Percentiles rank a stretch among this genome's conserved stretches.
Evolutionary conservation across 2,113 vertebrate genomes (phyloP).

Genomic region (Mugil cephalus): DNA sequence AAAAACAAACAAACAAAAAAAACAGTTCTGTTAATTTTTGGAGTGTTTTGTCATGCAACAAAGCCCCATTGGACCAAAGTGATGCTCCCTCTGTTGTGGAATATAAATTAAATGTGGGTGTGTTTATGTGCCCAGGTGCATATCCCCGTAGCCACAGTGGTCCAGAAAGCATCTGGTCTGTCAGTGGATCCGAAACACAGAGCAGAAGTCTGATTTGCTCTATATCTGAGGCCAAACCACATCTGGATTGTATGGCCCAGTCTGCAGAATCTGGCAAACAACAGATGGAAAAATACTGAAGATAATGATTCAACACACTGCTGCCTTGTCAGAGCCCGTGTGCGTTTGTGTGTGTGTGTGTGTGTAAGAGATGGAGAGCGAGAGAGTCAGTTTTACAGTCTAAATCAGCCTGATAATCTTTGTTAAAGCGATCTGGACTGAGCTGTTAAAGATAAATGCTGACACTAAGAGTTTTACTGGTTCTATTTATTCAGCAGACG

Average conservation of each 20-base stretch:
- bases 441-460: constrained; percentile 33
- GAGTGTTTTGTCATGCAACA: not conserved
- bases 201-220: constrained; percentile 55
- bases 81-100: not conserved
- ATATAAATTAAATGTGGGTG: not conserved
- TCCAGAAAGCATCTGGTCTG: constrained; percentile 21
- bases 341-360: not conserved
- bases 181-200: constrained; percentile 24
- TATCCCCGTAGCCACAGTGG: constrained; percentile 1
- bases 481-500: constrained; percentile 5
- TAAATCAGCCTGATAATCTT: constrained; percentile 32
- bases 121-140: constrained; percentile 13
- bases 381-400: constrained; percentile 9
- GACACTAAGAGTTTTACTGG: constrained; percentile 26
- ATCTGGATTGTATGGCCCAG: constrained; percentile 79
- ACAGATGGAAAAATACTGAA: constrained; percentile 82
- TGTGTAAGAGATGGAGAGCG: not conserved
- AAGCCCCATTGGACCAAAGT: not conserved
- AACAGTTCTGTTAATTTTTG: not conserved
- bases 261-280: constrained; percentile 76
- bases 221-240: constrained; percentile 70
- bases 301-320: constrained; percentile 81
- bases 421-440: constrained; percentile 9
- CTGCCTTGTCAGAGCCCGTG: constrained; percentile 31
- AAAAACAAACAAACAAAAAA: not conserved